Conservation (phyloP, 1,140 invertebrate genomes). For the Teleopsis dalmanni region DNA sequence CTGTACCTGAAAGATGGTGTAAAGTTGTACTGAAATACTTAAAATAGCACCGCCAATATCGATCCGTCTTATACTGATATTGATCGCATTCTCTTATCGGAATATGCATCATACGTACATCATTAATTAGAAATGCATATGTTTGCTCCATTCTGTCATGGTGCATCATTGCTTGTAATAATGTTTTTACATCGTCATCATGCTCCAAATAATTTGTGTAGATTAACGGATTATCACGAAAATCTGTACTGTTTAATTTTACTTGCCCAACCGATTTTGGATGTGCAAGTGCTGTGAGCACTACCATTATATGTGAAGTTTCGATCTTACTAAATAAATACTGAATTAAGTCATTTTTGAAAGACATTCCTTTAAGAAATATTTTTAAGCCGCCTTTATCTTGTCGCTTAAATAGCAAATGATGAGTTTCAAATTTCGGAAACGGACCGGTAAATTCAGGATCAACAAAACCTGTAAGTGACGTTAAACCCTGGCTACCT, state of each 20-base stretch:
- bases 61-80: slow-evolving; percentile 51
- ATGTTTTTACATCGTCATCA: slow-evolving; percentile 54
- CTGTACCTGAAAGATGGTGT: slow-evolving; percentile 64
- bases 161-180: slow-evolving; percentile 58
- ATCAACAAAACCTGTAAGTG: slow-evolving; percentile 19
- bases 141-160: slow-evolving; percentile 52
- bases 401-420: slow-evolving; percentile 21
- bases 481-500: neutral
- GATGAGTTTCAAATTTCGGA: slow-evolving; percentile 37
- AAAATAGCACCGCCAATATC: slow-evolving; percentile 69
- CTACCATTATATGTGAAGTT: slow-evolving; percentile 23
- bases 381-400: slow-evolving; percentile 11
- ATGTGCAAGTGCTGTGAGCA: slow-evolving; percentile 61
- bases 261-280: slow-evolving; percentile 65
- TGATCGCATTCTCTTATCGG: slow-evolving; percentile 54
- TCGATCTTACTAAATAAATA: slow-evolving; percentile 8
- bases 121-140: slow-evolving; percentile 51
- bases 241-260: slow-evolving; percentile 57
- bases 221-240: slow-evolving; percentile 60
- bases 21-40: slow-evolving; percentile 54
- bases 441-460: slow-evolving; percentile 18
- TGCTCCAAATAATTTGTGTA: slow-evolving; percentile 64
- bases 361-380: slow-evolving; percentile 15
- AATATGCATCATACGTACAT: slow-evolving; percentile 48
- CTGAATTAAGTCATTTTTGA: slow-evolving; percentile 19